These are phyloP conservation scores for Noctuana brunneofusca DNA, from an alignment of 2,888 invertebrate genomes.

Conservation along the genomic window DNA sequence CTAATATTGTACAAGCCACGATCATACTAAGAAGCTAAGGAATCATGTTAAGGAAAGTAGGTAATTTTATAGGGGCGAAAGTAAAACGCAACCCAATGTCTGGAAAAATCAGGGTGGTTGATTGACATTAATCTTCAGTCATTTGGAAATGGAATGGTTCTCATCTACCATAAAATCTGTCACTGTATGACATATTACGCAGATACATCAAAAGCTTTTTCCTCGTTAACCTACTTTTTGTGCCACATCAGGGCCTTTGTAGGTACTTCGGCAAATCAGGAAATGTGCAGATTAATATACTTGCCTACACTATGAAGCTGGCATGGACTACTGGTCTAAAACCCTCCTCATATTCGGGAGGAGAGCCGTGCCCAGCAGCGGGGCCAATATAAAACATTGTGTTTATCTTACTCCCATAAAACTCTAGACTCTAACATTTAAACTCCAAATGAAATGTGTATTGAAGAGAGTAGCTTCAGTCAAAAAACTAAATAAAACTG, in stretches of 20 bases:
- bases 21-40: background rate
- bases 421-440: too few relatives aligned
- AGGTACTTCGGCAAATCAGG: background rate
- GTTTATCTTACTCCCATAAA: too few relatives aligned
- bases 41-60: background rate
- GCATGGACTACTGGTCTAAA: too few relatives aligned
- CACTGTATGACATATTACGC: slow-evolving; percentile 8
- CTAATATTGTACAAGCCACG: background rate
- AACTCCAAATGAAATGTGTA: too few relatives aligned
- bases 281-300: background rate
- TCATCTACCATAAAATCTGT: slow-evolving; percentile 8
- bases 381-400: too few relatives aligned
- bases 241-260: background rate
- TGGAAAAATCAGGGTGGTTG: slow-evolving; percentile 4
- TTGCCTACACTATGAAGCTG: background rate
- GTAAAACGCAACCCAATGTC: background rate
- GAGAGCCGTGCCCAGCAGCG: too few relatives aligned
- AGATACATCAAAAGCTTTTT: slow-evolving; percentile 10
- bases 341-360: too few relatives aligned
- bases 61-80: background rate
- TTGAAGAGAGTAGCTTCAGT: too few relatives aligned
- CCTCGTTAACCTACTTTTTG: slow-evolving; percentile 5
- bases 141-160: slow-evolving; percentile 15
- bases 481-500: too few relatives aligned
- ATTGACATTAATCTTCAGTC: slow-evolving; percentile 12